Base-by-base conservation (phyloP, 2,113 vertebrate species). In the Carassius gibelio region DNA sequence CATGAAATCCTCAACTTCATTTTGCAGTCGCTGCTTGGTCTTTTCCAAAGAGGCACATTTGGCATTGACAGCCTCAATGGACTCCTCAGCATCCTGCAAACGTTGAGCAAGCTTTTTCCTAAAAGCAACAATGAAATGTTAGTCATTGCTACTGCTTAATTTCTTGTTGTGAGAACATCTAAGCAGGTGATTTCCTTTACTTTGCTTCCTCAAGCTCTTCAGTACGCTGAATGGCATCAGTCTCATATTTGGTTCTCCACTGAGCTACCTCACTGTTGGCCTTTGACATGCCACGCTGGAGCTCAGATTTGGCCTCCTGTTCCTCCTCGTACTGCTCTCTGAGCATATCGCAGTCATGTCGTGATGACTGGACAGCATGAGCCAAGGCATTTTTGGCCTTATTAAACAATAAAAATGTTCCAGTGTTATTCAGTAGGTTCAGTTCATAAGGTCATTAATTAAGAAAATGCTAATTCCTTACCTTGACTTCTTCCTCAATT, bases 171-270 rank as follows among this genome's bases (percentile, higher is more conserved):
- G 7, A 55, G 8, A 2, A 78, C 14, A 45, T 76, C 50, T 52
- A 38, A 59, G 3, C 26, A 21, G 36, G 7, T 30, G 59, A 38
- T 76, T 5, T 77, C 0, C 59, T 93, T 88, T 90, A 95, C 94
- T 95, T 95, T 3, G 94, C 92, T 15, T 95, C 94, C 86, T 95
- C 94, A 76, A 95, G 92, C 90, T 95, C 94, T 90, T 95, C 94
- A 26, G 94, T 94, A 45, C 42, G 42, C 42, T 45, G 42, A 45
- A 45, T 45, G 42, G 42, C 42, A 45, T 45, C 42, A 45, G 42
- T 45, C 42, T 45, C 42, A 10, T 45, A 45, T 45, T 45, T 45
- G 42, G 42, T 9, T 45, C 42, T 45, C 42, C 42, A 45, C 42
- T 45, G 42, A 45, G 42, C 42, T 45, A 45, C 42, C 9, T 45